phyloP scores from a whole-genome alignment of 2,797 vertebrate species.

The Pampus argenteus region DNA sequence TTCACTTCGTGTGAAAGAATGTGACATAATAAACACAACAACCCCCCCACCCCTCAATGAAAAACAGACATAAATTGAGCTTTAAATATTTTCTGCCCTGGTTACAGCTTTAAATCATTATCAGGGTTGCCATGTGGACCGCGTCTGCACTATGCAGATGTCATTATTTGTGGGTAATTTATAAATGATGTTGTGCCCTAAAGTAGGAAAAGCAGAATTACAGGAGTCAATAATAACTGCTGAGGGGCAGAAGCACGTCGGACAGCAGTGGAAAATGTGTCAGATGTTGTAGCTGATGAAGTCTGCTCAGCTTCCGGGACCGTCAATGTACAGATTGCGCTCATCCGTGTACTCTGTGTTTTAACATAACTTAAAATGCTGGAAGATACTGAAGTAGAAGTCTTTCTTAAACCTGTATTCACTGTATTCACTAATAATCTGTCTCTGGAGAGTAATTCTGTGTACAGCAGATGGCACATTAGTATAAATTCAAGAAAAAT shows the following conservation, averaged over 20 bases:
- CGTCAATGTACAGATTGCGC: neutral
- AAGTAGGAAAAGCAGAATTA: conserved; percentile 36
- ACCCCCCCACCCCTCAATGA: conserved; percentile 22
- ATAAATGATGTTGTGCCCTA: conserved; percentile 53
- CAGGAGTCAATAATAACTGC: conserved; percentile 61
- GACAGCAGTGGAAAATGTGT: conserved; percentile 38
- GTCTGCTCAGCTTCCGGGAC: conserved; percentile 18
- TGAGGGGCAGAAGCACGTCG: conserved; percentile 31
- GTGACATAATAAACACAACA: conserved; percentile 78
- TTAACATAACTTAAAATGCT: neutral
- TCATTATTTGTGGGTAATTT: conserved; percentile 55
- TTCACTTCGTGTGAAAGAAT: conserved; percentile 84
- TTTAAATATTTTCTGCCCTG: conserved; percentile 75
- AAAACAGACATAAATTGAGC: conserved; percentile 74
- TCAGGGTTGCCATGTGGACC: conserved; percentile 50
- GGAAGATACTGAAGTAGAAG: neutral
- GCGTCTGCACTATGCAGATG: conserved; percentile 27
- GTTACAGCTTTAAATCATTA: conserved; percentile 72
- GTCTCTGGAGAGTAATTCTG: no score
- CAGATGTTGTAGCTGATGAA: conserved; percentile 18
- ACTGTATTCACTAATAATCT: no score
- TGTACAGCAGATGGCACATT: no score
- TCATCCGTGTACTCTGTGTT: neutral
- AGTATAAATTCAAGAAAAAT: neutral
- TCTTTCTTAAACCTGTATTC: neutral